Percentiles rank a stretch among this genome's conserved stretches.
Evolutionary conservation across 2,113 vertebrate genomes (phyloP).

Genomic region (Sinocyclocheilus grahami): DNA sequence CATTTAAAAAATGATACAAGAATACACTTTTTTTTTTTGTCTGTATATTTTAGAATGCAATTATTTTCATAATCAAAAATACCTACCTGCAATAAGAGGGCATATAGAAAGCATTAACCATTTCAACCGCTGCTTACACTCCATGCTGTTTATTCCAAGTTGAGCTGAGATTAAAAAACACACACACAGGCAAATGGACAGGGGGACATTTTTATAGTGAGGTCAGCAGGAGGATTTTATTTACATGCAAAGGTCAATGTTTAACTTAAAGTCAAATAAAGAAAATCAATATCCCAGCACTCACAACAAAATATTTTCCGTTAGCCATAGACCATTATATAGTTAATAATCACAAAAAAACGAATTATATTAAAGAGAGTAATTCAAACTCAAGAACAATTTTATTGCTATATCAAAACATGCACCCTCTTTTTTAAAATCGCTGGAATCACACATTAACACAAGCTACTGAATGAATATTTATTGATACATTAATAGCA

Average conservation of each 20-base stretch:
- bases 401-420: too few species aligned
- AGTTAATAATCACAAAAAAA: not conserved
- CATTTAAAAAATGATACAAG: not conserved
- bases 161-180: not conserved
- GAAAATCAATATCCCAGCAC: slow-evolving; percentile 14
- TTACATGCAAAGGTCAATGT: slow-evolving; percentile 60
- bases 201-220: slow-evolving; percentile 21
- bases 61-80: not conserved
- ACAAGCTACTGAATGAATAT: not conserved
- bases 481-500: too few species aligned
- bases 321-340: not conserved
- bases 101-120: slow-evolving; percentile 27
- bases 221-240: not conserved
- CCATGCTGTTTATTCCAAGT: slow-evolving; percentile 29
- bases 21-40: not conserved
- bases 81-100: slow-evolving; percentile 35
- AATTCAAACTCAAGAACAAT: not conserved
- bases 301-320: not conserved
- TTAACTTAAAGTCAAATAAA: slow-evolving; percentile 70
- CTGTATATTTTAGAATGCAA: not conserved
- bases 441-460: not conserved
- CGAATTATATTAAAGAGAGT: not conserved
- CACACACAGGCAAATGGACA: not conserved
- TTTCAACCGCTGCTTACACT: not conserved
- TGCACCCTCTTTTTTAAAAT: not conserved